phyloP scores from a whole-genome alignment of 2,888 invertebrate genomes.

The Ornithoptera alexandrae region DNA sequence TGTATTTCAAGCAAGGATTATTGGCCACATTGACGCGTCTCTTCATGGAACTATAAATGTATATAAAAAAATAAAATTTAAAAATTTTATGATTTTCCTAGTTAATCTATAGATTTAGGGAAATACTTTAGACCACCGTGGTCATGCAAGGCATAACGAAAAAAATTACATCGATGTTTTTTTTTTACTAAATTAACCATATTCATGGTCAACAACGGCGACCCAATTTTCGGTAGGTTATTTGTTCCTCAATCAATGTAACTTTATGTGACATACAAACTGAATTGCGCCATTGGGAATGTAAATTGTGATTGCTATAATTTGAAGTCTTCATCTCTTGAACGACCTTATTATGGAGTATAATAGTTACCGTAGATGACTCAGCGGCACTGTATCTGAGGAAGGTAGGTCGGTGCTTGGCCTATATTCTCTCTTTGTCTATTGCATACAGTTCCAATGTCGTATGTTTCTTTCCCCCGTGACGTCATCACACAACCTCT shows the following conservation, averaged over 20 bases:
- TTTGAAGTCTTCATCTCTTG: conserved; percentile 36
- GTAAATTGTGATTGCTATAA: conserved; percentile 31
- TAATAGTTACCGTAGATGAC: conserved; percentile 55
- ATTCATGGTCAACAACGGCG: not conserved
- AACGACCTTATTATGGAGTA: conserved; percentile 48
- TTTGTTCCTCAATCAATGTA: not conserved
- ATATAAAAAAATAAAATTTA: too few relatives aligned
- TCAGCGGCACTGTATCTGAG: conserved; percentile 62
- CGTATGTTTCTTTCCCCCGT: conserved; percentile 54
- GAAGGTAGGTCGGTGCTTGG: conserved; percentile 77
- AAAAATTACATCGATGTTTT: too few relatives aligned
- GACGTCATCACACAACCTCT: conserved; percentile 73
- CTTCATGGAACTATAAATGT: too few relatives aligned
- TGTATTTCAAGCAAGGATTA: too few relatives aligned
- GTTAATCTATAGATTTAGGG: too few relatives aligned
- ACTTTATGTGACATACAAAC: conserved; percentile 1
- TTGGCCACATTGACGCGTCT: too few relatives aligned
- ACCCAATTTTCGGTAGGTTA: not conserved
- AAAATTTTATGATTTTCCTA: too few relatives aligned
- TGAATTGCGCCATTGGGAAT: conserved; percentile 18
- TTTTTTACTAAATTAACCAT: not conserved
- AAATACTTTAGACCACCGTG: too few relatives aligned
- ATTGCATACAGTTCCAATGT: conserved; percentile 32
- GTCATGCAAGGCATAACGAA: too few relatives aligned
- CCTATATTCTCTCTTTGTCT: conserved; percentile 70